phyloP scores from a whole-genome alignment of 1,140 invertebrate species.

The Asobara japonica region DNA sequence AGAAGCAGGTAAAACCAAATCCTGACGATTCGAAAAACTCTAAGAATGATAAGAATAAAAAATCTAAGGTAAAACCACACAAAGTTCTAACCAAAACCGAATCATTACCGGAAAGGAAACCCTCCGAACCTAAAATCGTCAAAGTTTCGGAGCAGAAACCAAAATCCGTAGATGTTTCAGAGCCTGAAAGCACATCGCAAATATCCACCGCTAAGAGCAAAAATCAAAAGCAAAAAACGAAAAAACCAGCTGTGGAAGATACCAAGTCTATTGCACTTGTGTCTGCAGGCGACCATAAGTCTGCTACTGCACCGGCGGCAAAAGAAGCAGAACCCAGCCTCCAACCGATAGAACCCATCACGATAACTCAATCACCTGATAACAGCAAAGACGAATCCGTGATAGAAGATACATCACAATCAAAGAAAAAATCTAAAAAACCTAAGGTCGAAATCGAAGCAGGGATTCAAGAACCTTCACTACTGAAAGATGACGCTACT shows the following conservation, averaged over 20 bases:
- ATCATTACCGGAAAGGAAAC: background rate
- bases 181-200: background rate
- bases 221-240: conserved; percentile 14
- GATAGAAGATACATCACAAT: conserved; percentile 12
- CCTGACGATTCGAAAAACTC: background rate
- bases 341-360: no score
- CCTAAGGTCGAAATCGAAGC: conserved; percentile 25
- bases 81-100: background rate
- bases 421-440: conserved; percentile 20
- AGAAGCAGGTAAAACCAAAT: background rate
- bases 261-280: background rate
- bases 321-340: background rate
- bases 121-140: background rate
- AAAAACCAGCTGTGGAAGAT: conserved; percentile 8
- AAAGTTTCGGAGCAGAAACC: background rate
- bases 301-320: background rate
- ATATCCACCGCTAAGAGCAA: background rate
- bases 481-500: background rate
- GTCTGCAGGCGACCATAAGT: background rate
- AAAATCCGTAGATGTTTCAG: background rate
- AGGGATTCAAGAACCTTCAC: background rate
- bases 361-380: no score
- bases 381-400: background rate
- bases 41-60: conserved; percentile 22
- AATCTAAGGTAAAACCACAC: background rate